phyloP scores from a whole-genome alignment of 1,140 invertebrate genomes.

The Papilio polyxenes region DNA sequence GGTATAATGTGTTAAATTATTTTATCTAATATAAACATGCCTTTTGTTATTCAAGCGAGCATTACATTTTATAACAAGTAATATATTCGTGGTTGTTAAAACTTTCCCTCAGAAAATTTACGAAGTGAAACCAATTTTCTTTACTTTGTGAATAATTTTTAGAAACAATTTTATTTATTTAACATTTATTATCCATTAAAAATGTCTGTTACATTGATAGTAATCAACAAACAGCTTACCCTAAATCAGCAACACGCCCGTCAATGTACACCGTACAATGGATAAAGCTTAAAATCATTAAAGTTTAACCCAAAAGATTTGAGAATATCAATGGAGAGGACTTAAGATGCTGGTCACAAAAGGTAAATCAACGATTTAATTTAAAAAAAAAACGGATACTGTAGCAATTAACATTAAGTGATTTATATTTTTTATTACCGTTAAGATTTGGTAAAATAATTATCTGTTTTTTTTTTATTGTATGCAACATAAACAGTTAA shows the following conservation, averaged over 20 bases:
- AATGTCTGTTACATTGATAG: neutral
- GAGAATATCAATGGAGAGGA: neutral
- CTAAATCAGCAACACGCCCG: neutral
- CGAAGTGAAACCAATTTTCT: conserved; percentile 1
- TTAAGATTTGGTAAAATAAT: no score
- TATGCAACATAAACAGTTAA: no score
- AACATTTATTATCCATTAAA: neutral
- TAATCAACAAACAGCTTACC: neutral
- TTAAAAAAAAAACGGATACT: neutral
- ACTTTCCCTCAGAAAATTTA: conserved; percentile 5
- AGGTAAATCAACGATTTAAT: neutral
- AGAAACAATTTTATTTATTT: neutral
- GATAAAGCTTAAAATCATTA: neutral
- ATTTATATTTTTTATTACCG: no score
- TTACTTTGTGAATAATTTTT: neutral
- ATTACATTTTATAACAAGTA: neutral
- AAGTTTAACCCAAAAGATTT: neutral
- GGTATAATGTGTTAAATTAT: no score
- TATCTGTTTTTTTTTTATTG: no score
- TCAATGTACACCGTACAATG: neutral
- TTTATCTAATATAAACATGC: no score
- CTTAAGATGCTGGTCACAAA: neutral
- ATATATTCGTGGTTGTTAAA: conserved; percentile 4
- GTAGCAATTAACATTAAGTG: no score
- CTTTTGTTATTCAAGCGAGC: neutral